Evolutionary conservation across 2,888 invertebrate genomes (phyloP).

Genomic region (Catocala nupta): DNA sequence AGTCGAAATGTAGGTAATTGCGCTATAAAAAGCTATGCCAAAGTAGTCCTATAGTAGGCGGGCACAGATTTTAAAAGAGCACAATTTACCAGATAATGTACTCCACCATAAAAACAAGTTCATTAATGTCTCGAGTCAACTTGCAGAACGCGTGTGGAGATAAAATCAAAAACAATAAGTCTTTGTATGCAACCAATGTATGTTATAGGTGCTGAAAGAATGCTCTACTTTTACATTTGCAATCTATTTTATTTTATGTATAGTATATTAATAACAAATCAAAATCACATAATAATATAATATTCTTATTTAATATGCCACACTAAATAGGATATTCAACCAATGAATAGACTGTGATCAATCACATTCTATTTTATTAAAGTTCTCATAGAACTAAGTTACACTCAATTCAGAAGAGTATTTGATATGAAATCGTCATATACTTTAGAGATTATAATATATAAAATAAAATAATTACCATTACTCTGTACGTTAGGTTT

Average conservation of each 20-base stretch:
- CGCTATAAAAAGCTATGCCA: conserved; percentile 42
- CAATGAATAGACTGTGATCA: too few relatives aligned
- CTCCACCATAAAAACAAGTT: conserved; percentile 82
- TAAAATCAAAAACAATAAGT: conserved; percentile 2
- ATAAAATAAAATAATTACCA: conserved; percentile 54
- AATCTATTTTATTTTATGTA: too few relatives aligned
- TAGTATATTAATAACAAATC: too few relatives aligned
- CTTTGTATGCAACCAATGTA: neutral
- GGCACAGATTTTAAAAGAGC: conserved; percentile 22
- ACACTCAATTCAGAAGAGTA: neutral
- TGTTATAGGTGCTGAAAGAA: too few relatives aligned
- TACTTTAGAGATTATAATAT: neutral
- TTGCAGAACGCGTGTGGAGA: conserved; percentile 83
- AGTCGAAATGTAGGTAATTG: conserved; percentile 46
- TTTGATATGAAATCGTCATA: neutral
- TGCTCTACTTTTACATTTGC: too few relatives aligned
- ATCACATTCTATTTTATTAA: too few relatives aligned
- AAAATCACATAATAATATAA: too few relatives aligned
- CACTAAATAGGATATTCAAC: too few relatives aligned
- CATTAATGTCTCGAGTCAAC: conserved; percentile 71
- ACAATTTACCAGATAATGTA: conserved; percentile 59
- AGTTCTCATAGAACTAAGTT: neutral
- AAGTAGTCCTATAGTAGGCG: conserved; percentile 8
- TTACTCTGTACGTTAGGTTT: conserved; percentile 70
- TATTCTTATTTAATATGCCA: too few relatives aligned